Percentiles rank a stretch among this genome's conserved stretches.
Evolutionary conservation across 2,888 invertebrate species (phyloP).

Genomic region (Drosophila pullipes): DNA sequence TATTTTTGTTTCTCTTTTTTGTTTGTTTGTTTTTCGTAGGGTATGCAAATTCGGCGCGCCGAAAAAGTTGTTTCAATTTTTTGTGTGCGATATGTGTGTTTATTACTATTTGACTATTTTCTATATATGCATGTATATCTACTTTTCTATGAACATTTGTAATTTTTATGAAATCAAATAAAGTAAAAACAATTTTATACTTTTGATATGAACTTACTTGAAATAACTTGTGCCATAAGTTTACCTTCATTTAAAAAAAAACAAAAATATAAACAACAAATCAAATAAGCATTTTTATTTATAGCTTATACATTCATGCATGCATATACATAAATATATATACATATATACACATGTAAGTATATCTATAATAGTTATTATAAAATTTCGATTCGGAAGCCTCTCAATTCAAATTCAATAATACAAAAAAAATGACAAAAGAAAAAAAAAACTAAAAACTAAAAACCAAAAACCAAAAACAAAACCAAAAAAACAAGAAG

Average conservation of each 20-base stretch:
- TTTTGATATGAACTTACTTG: slow-evolving; percentile 78
- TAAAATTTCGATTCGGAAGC: slow-evolving; percentile 29
- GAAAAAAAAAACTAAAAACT: background rate
- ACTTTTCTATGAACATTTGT: slow-evolving; percentile 78
- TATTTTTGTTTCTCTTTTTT: background rate
- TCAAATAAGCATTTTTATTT: slow-evolving; percentile 63
- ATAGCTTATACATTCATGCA: slow-evolving; percentile 31
- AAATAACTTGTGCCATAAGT: slow-evolving; percentile 72
- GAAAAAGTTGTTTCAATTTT: slow-evolving; percentile 19
- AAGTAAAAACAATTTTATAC: slow-evolving; percentile 72
- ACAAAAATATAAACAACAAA: slow-evolving; percentile 11
- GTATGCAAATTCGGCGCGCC: slow-evolving; percentile 42
- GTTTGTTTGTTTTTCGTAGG: slow-evolving; percentile 5
- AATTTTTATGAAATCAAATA: slow-evolving; percentile 68
- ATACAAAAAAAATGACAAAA: background rate
- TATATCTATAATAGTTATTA: background rate
- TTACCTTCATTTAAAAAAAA: slow-evolving; percentile 64
- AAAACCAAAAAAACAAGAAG: slow-evolving; percentile 2
- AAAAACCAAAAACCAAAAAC: background rate
- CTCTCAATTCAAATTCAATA: background rate
- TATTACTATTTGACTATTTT: slow-evolving; percentile 67
- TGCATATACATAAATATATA: slow-evolving; percentile 11
- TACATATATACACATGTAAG: slow-evolving; percentile 12
- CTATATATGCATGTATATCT: slow-evolving; percentile 71
- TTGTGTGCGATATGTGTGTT: slow-evolving; percentile 43